Conservation (phyloP, 2,797 vertebrate genomes). For the Harpagifer antarcticus region DNA sequence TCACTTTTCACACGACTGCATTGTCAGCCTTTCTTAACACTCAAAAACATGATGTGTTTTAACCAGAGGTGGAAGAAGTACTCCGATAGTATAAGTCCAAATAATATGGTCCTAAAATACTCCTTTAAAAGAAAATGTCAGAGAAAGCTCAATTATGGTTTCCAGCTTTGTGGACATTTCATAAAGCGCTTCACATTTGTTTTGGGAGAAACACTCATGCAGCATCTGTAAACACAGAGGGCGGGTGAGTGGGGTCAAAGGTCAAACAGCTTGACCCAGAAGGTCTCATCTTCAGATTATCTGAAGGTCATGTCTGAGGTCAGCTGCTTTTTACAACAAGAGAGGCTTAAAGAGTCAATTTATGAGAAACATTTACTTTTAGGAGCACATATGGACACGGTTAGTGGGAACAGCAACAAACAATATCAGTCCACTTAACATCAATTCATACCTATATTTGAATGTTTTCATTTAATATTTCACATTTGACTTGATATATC, state of each 20-base stretch:
- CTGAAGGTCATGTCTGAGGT: conserved; percentile 9
- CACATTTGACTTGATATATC: too few relatives aligned
- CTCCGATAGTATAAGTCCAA: too few relatives aligned
- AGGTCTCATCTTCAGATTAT: neutral
- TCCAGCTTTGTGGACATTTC: neutral
- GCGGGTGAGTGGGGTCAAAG: neutral
- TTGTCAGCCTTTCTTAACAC: neutral
- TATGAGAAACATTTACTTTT: neutral
- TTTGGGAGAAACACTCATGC: neutral
- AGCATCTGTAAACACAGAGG: neutral
- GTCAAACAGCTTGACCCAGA: conserved; percentile 11
- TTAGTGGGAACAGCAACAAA: too few relatives aligned
- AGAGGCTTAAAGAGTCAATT: neutral
- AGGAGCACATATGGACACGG: too few relatives aligned
- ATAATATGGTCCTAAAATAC: too few relatives aligned
- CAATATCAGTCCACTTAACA: too few relatives aligned
- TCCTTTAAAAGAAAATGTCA: too few relatives aligned
- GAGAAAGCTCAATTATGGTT: neutral
- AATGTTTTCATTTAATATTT: too few relatives aligned
- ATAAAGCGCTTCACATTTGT: neutral
- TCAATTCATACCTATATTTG: too few relatives aligned
- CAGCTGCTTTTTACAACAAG: neutral
- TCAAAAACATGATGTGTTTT: neutral
- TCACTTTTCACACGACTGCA: conserved; percentile 16
- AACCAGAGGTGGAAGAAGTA: too few relatives aligned